Evolutionary conservation across 92 coral and sea anemone species (phyloP).

Genomic region (Virgularia gustaviana): DNA sequence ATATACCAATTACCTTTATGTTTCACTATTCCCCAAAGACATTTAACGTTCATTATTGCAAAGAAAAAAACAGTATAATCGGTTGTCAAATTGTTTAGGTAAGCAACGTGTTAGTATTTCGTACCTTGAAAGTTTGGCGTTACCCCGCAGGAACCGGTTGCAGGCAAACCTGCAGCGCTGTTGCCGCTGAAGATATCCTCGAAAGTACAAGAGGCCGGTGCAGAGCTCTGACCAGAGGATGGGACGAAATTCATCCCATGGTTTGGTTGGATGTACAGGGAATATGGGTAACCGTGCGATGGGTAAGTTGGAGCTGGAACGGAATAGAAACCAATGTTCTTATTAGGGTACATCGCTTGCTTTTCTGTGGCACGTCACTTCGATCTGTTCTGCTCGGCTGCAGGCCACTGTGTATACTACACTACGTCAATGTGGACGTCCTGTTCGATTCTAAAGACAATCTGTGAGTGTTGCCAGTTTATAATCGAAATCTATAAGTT

Average conservation of each 20-base stretch:
- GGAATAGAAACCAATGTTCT: slow-evolving; percentile 16
- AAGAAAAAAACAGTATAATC: background rate
- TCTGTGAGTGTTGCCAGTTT: slow-evolving; percentile 31
- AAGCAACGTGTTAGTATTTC: no score
- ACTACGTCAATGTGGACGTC: background rate
- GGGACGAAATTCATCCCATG: slow-evolving; percentile 14
- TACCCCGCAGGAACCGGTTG: background rate
- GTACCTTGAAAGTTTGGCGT: slow-evolving; percentile 3
- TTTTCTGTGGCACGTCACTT: background rate
- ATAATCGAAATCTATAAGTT: slow-evolving; percentile 17
- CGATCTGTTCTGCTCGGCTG: background rate
- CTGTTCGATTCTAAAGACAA: background rate
- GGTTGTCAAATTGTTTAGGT: no score
- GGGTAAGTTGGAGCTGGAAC: slow-evolving; percentile 18
- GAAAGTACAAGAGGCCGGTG: slow-evolving; percentile 1
- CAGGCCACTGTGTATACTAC: background rate
- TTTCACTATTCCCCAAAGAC: background rate
- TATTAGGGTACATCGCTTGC: slow-evolving; percentile 6
- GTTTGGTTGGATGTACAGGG: slow-evolving; percentile 32
- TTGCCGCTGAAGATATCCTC: slow-evolving; percentile 1
- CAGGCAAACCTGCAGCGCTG: background rate
- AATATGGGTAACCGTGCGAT: slow-evolving; percentile 10
- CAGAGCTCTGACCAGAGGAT: slow-evolving; percentile 3
- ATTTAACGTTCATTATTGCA: background rate
- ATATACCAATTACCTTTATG: no score